These are phyloP conservation scores for Pachypanchax playfairii DNA, from an alignment of 2,113 vertebrate genomes.

Conservation along the genomic window DNA sequence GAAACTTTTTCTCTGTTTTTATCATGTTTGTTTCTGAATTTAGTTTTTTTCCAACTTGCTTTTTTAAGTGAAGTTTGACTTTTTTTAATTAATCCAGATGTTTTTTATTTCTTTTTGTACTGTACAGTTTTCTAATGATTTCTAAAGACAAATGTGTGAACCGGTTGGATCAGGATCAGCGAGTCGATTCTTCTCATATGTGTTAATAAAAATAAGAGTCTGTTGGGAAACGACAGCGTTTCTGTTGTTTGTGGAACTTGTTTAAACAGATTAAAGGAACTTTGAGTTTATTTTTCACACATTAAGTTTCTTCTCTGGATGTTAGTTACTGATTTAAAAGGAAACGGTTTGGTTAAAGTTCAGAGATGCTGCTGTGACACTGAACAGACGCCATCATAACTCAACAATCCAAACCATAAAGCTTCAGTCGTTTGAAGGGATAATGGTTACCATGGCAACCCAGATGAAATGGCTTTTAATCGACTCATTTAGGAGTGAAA, in stretches of 20 bases:
- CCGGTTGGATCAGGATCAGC: slow-evolving; percentile 74
- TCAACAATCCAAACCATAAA: too few relatives aligned
- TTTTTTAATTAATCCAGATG: slow-evolving; percentile 17
- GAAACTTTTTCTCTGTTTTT: slow-evolving; percentile 68
- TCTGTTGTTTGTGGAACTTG: neutral
- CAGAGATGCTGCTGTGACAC: too few relatives aligned
- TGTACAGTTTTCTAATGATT: slow-evolving; percentile 83
- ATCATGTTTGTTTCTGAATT: slow-evolving; percentile 5
- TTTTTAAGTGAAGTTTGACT: neutral
- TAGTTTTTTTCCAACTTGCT: slow-evolving; percentile 7
- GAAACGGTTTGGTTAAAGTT: too few relatives aligned
- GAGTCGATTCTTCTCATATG: neutral
- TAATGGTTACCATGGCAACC: slow-evolving; percentile 8
- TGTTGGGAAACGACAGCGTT: neutral
- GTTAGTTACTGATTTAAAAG: too few relatives aligned
- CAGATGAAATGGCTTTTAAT: slow-evolving; percentile 1
- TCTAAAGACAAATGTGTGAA: slow-evolving; percentile 72
- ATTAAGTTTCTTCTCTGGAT: too few relatives aligned
- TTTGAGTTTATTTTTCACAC: too few relatives aligned
- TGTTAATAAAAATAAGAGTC: slow-evolving; percentile 54
- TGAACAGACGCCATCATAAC: too few relatives aligned
- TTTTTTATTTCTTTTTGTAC: slow-evolving; percentile 63
- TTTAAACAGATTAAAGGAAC: too few relatives aligned
- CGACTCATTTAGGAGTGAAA: neutral
- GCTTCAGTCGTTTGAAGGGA: too few relatives aligned